A percentile compares a stretch with the other conserved stretches of the same genome.
Evolutionary conservation across 2,113 vertebrate species (phyloP).

Genomic region (Climacteris rufus): DNA sequence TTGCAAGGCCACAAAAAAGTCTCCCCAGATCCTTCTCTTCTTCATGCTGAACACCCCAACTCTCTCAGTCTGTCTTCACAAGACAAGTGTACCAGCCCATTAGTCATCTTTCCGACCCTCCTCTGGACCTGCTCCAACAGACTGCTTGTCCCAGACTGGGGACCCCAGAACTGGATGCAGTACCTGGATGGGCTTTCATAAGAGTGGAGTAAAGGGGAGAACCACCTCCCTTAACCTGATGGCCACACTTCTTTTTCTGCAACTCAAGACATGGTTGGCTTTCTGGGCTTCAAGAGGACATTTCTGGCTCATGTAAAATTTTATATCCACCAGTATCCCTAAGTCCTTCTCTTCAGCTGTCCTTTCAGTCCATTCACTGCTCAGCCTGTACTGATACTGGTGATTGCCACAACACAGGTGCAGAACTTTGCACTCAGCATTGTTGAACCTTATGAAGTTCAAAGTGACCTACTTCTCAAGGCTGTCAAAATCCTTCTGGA

Average conservation of each 20-base stretch:
- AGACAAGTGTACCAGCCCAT: not conserved
- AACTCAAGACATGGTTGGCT: rapidly evolving
- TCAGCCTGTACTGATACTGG: not conserved
- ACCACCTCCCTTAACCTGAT: not conserved
- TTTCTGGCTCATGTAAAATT: not conserved
- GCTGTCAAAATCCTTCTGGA: not conserved
- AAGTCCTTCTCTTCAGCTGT: not conserved
- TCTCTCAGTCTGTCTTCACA: not conserved
- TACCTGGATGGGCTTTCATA: not conserved
- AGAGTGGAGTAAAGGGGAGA: not conserved
- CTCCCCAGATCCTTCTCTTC: not conserved
- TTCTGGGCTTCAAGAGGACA: not conserved
- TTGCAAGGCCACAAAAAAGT: not conserved
- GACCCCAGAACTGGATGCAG: not conserved
- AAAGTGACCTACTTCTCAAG: not conserved
- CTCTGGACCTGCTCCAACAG: not conserved
- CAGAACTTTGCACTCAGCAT: not conserved
- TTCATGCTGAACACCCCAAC: not conserved
- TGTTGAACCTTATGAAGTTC: not conserved
- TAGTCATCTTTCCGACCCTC: not conserved
- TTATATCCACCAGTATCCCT: not conserved
- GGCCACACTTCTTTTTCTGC: not conserved
- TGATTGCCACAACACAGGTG: not conserved
- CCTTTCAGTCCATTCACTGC: not conserved
- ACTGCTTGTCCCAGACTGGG: no score